Percentiles rank a stretch among this genome's conserved stretches.
phyloP scores from a whole-genome alignment of 1,140 invertebrate genomes.

The Chironomus tepperi region DNA sequence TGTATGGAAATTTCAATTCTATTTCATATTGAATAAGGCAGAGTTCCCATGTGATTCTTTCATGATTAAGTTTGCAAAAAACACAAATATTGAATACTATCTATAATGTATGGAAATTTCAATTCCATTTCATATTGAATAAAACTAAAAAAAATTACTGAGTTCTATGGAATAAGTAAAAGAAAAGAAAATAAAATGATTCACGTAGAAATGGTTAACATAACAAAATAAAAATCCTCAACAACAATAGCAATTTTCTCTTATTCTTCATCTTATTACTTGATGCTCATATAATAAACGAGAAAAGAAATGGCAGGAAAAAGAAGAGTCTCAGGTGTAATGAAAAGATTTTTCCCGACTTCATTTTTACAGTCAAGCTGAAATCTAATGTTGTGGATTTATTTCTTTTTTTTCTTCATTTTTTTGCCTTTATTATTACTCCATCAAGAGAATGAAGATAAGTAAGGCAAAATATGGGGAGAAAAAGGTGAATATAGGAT shows the following conservation, averaged over 20 bases:
- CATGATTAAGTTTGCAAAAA: background rate
- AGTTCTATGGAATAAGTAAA: background rate
- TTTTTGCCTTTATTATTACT: background rate
- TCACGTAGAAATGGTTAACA: constrained; percentile 9
- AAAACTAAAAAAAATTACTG: too few species aligned
- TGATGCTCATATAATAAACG: background rate
- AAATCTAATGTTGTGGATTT: constrained; percentile 13
- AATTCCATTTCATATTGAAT: too few species aligned
- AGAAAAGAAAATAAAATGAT: constrained; percentile 11
- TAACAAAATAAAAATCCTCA: background rate
- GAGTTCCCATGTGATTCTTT: background rate
- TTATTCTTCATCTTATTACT: background rate
- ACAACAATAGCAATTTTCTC: constrained; percentile 16
- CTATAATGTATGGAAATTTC: too few species aligned
- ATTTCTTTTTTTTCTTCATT: background rate
- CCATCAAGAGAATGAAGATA: background rate
- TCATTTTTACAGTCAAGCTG: constrained; percentile 20
- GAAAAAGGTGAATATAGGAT: background rate
- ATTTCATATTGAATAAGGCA: background rate
- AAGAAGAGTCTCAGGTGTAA: constrained; percentile 16
- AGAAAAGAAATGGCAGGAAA: background rate
- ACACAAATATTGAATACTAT: too few species aligned
- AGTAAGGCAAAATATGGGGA: background rate
- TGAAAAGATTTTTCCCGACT: background rate
- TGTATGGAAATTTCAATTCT: too few species aligned